phyloP scores from a whole-genome alignment of 1,140 invertebrate species.

The Apolygus lucorum region DNA sequence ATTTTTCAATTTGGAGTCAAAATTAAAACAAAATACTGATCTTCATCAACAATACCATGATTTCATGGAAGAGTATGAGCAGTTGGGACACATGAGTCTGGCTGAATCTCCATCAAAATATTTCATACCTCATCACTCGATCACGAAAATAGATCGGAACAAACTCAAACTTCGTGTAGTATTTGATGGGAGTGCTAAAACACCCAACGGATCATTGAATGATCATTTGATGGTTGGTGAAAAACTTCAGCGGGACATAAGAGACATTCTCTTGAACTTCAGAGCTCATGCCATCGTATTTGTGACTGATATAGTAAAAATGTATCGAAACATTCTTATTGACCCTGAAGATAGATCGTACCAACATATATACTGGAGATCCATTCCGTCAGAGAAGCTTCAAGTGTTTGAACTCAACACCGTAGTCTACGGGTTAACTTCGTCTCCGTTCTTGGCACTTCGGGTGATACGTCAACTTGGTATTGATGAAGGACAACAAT shows the following conservation, averaged over 20 bases:
- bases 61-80: too few species aligned
- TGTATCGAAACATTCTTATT: constrained; percentile 38
- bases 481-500: constrained; percentile 31
- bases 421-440: constrained; percentile 37
- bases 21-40: neutral
- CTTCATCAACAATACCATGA: neutral
- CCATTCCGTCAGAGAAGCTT: constrained; percentile 11
- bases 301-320: constrained; percentile 40
- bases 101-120: constrained; percentile 11
- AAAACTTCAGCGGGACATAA: constrained; percentile 40
- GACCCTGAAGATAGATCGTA: constrained; percentile 10
- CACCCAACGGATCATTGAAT: constrained; percentile 39
- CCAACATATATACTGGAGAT: constrained; percentile 33
- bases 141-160: constrained; percentile 29
- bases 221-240: constrained; percentile 39
- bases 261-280: constrained; percentile 40
- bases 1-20: neutral
- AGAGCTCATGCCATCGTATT: constrained; percentile 38
- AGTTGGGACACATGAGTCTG: neutral
- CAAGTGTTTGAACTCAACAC: constrained; percentile 35
- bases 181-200: constrained; percentile 38
- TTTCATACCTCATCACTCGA: constrained; percentile 34
- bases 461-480: constrained; percentile 35
- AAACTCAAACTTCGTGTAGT: constrained; percentile 38
- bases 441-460: constrained; percentile 37